Evolutionary conservation across 1,140 invertebrate genomes (phyloP).

Genomic region (Halesus radiatus): DNA sequence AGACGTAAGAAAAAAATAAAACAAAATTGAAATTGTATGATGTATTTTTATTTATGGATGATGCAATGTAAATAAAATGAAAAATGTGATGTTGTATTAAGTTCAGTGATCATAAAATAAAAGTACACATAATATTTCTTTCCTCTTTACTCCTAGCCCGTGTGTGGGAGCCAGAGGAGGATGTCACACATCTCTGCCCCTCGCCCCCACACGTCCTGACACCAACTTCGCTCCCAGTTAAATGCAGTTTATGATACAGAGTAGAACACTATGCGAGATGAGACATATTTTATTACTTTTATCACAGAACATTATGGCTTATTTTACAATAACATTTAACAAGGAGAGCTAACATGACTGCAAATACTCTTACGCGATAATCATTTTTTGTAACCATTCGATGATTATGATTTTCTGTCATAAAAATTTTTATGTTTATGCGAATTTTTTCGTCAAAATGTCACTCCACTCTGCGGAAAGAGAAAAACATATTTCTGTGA

Average conservation of each 20-base stretch:
- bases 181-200: not conserved
- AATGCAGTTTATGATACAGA: slow-evolving; percentile 56
- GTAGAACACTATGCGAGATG: slow-evolving; percentile 57
- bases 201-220: not conserved
- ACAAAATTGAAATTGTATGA: slow-evolving; percentile 53
- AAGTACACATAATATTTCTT: slow-evolving; percentile 54
- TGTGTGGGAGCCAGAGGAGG: not conserved
- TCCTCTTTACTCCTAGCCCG: slow-evolving; percentile 28
- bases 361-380: slow-evolving; percentile 53
- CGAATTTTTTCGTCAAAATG: slow-evolving; percentile 51
- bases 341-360: slow-evolving; percentile 57
- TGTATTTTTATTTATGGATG: slow-evolving; percentile 57
- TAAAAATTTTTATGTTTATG: slow-evolving; percentile 50
- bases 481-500: slow-evolving; percentile 39
- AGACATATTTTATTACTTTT: slow-evolving; percentile 57
- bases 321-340: slow-evolving; percentile 59
- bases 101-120: slow-evolving; percentile 58
- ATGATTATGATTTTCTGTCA: slow-evolving; percentile 49
- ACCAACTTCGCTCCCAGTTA: slow-evolving; percentile 53
- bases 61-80: slow-evolving; percentile 58
- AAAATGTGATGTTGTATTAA: slow-evolving; percentile 57
- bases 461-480: slow-evolving; percentile 48
- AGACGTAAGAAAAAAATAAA: slow-evolving; percentile 27
- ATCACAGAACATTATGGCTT: slow-evolving; percentile 59
- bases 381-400: slow-evolving; percentile 36